Percentiles rank a stretch among this genome's conserved stretches.
Conservation (phyloP, 2,797 vertebrate species). For the Takifugu ocellatus region DNA sequence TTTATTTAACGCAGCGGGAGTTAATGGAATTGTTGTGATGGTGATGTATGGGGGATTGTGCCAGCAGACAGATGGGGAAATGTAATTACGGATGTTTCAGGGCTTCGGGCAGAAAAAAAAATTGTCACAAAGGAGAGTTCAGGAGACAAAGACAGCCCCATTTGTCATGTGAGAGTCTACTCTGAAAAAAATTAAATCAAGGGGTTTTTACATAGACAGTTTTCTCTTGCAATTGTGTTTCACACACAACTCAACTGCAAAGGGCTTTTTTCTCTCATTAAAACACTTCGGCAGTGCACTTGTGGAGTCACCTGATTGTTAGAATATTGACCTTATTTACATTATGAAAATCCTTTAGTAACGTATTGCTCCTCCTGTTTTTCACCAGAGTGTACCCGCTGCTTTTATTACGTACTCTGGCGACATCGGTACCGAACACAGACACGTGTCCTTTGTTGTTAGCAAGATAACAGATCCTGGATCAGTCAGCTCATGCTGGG, state of each 20-base stretch:
- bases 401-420: too few species aligned
- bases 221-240: conserved; percentile 49
- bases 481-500: too few species aligned
- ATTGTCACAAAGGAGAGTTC: conserved; percentile 65
- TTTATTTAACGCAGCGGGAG: conserved; percentile 55
- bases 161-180: conserved; percentile 65
- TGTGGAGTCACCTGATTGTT: too few species aligned
- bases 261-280: conserved; percentile 20
- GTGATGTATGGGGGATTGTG: conserved; percentile 68
- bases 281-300: neutral
- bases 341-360: too few species aligned
- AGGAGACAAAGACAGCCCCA: conserved; percentile 61
- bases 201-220: conserved; percentile 58
- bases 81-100: conserved; percentile 70
- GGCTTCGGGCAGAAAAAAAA: conserved; percentile 44
- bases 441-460: too few species aligned
- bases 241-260: conserved; percentile 19
- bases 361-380: too few species aligned
- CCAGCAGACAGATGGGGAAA: conserved; percentile 70
- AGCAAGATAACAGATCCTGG: too few species aligned
- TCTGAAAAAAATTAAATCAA: conserved; percentile 61
- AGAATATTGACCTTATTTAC: too few species aligned
- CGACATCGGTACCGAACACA: too few species aligned
- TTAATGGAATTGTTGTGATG: conserved; percentile 73
- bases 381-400: too few species aligned